Conservation (phyloP, 2,888 invertebrate genomes). For the Dorcus parallelipipedus region DNA sequence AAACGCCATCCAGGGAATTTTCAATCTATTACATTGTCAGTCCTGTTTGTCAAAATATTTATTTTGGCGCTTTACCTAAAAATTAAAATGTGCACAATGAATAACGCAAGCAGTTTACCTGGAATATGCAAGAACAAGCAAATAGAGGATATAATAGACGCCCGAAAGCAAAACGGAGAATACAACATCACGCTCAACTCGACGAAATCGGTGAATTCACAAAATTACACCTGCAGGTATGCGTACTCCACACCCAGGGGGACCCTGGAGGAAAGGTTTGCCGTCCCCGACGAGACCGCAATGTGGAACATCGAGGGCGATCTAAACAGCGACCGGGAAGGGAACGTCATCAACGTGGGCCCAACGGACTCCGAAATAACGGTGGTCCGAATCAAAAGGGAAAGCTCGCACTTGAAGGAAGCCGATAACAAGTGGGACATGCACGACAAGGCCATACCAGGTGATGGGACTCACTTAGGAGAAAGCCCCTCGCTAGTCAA, state of each 20-base stretch:
- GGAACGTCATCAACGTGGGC: conserved; percentile 43
- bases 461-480: conserved; percentile 57
- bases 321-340: conserved; percentile 16
- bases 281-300: conserved; percentile 29
- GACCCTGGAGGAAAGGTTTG: conserved; percentile 12
- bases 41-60: neutral
- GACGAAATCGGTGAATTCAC: conserved; percentile 23
- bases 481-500: conserved; percentile 59
- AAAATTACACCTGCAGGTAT: conserved; percentile 27
- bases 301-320: conserved; percentile 34
- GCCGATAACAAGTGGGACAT: conserved; percentile 49
- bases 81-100: conserved; percentile 12
- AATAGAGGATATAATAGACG: conserved; percentile 47
- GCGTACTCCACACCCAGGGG: conserved; percentile 32
- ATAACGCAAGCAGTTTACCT: conserved; percentile 8
- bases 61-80: conserved; percentile 6
- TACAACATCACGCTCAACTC: conserved; percentile 38
- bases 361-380: conserved; percentile 61
- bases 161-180: conserved; percentile 40
- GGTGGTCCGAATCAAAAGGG: conserved; percentile 53
- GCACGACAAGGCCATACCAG: conserved; percentile 50
- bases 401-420: conserved; percentile 39
- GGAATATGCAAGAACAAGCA: conserved; percentile 12
- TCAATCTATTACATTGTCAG: neutral
- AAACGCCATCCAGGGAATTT: no score